These are phyloP conservation scores for Heliocidaris erythrogramma DNA, from an alignment of 35 echinoderm and acorn worm species.

Conservation along the genomic window DNA sequence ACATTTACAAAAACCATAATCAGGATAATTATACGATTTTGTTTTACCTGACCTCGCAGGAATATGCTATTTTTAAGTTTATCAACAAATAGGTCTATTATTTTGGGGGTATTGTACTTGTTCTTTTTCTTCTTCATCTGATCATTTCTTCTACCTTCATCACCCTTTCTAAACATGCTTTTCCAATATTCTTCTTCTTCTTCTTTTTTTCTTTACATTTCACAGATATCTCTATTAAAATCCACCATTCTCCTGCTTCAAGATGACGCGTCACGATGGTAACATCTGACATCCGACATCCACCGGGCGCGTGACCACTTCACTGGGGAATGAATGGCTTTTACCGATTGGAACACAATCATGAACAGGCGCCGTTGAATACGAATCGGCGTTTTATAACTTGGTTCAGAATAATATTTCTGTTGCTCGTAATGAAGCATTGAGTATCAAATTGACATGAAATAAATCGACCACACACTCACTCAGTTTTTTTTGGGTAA, in stretches of 20 bases:
- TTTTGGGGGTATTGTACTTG: too few species aligned
- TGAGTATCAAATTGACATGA: background rate
- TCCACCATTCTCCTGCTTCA: background rate
- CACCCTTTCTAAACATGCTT: too few species aligned
- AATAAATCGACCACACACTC: background rate
- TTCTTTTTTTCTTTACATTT: background rate
- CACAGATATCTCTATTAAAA: background rate
- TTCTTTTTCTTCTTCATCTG: too few species aligned
- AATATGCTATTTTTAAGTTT: too few species aligned
- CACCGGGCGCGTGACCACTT: background rate
- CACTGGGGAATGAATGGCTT: background rate
- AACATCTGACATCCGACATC: background rate
- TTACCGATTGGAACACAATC: background rate
- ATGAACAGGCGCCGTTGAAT: background rate
- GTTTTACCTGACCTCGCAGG: too few species aligned
- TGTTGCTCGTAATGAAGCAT: background rate
- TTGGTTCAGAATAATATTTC: background rate
- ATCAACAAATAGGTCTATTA: too few species aligned
- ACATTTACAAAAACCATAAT: too few species aligned
- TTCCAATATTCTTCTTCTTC: background rate
- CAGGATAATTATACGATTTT: too few species aligned
- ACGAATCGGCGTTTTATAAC: background rate
- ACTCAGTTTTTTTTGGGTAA: too few species aligned
- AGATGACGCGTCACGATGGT: background rate
- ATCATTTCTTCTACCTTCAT: too few species aligned